These are phyloP conservation scores for Nomada ferruginata DNA, from an alignment of 2,888 invertebrate genomes.

Conservation along the genomic window DNA sequence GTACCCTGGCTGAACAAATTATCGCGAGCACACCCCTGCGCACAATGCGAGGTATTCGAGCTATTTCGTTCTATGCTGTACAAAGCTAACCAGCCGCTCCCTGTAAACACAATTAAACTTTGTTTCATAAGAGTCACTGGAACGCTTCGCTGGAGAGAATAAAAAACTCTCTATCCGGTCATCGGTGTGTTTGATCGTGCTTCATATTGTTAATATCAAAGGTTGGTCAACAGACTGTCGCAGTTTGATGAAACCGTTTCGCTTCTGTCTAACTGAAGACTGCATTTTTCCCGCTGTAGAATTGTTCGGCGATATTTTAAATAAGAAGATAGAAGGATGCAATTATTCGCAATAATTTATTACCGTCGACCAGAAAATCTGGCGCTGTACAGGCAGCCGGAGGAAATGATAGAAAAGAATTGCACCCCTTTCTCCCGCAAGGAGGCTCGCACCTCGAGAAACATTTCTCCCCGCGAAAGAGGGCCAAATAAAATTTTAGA, in stretches of 20 bases:
- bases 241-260: constrained; percentile 12
- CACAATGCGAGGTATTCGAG: constrained; percentile 50
- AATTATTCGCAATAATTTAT: not conserved
- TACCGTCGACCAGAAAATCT: constrained; percentile 25
- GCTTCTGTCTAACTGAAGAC: not conserved
- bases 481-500: constrained; percentile 81
- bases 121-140: constrained; percentile 54
- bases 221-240: constrained; percentile 26
- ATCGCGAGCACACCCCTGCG: constrained; percentile 58
- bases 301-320: not conserved
- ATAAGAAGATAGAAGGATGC: not conserved
- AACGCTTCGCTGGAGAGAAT: constrained; percentile 27
- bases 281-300: not conserved
- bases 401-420: constrained; percentile 7
- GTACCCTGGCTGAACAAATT: constrained; percentile 55
- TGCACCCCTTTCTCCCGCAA: not conserved
- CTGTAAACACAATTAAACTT: constrained; percentile 63
- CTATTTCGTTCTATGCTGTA: constrained; percentile 60
- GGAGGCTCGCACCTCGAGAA: constrained; percentile 35
- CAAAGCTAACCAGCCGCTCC: constrained; percentile 57
- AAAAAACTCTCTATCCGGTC: not conserved
- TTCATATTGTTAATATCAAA: constrained; percentile 33
- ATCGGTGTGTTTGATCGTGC: constrained; percentile 11
- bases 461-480: constrained; percentile 56
- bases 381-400: not conserved